Base-by-base conservation (phyloP, 2,113 vertebrate species). In the Centropus bengalensis region DNA sequence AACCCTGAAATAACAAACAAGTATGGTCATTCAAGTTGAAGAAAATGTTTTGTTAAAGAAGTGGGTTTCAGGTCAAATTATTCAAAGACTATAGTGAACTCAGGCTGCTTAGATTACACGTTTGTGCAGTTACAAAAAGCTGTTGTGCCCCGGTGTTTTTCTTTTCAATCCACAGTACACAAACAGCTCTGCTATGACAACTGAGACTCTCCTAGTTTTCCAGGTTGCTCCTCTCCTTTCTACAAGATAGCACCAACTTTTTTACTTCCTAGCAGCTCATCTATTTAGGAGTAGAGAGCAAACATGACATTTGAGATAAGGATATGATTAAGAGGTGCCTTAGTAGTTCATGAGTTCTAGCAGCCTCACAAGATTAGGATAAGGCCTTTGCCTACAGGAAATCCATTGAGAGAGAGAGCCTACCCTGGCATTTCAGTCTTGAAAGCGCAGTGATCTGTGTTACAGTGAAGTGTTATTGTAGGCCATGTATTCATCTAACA, bases 211-310 rank as follows among this genome's bases (percentile, higher is more conserved):
- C 6, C 62, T 82, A 47, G 27, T 82, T 93, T 95, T 91, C n/a
- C 88, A 94, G 84, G 19, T 40, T 94, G 82, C 59, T 91, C 78
- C 74, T 8, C 56, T 96, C 91, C 89, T 97, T 96, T 96, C 87
- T 91, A 91, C 80, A 63, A 67, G 96, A 96, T 92, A 95, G 76
- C 84, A 73, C 86, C 86, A 94, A 83, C 68, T 74, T 95, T 95
- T 91, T 97, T 86, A 42, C 71, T 96, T 96, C 74, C 96, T 82
- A 96, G 68, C 94, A 98, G 93, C 79, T 97, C 94, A 92, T 98
- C 93, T 88, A 52, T 91, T 97, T 94, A 93, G 77, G 77, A 93
- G 84, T 36, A 88, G 92, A 96, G 82, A 84, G 44, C 69, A 89
- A 93, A 88, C 93, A 86, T 85, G 91, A 92, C 76, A 26, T 91